These are phyloP conservation scores for Centropristis striata DNA, from an alignment of 2,113 vertebrate genomes.

Conservation along the genomic window DNA sequence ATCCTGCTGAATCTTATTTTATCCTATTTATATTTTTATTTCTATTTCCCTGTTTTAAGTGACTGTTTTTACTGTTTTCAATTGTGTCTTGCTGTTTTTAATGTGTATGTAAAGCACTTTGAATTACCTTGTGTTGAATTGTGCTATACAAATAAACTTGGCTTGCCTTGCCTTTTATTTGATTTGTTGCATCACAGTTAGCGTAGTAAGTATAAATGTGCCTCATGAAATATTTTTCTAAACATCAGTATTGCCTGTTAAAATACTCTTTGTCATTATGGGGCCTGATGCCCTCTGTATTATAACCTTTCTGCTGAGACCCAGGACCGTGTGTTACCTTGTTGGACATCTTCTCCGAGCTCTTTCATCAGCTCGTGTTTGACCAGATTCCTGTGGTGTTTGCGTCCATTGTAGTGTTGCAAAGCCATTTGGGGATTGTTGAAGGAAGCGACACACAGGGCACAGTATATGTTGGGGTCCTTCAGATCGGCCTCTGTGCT, in stretches of 20 bases:
- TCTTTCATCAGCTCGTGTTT: slow-evolving; percentile 82
- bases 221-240: not conserved
- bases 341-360: slow-evolving; percentile 75
- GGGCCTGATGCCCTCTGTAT: not conserved
- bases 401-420: slow-evolving; percentile 89
- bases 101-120: no score
- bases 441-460: slow-evolving; percentile 86
- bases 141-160: no score
- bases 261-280: not conserved
- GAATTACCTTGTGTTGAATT: no score
- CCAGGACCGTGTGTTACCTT: slow-evolving; percentile 52
- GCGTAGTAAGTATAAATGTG: no score
- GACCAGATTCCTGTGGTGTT: slow-evolving; percentile 88
- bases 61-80: no score
- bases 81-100: no score
- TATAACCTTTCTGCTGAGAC: not conserved
- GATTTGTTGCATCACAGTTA: no score
- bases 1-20: no score
- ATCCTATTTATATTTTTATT: no score
- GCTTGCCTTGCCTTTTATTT: no score
- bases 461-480: slow-evolving; percentile 86
- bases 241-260: not conserved
- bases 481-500: slow-evolving; percentile 76
- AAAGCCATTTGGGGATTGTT: slow-evolving; percentile 85
- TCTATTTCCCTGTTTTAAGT: no score